Evolutionary conservation across 2,888 invertebrate species (phyloP), one percentile per base, ranked within the genome.

Genomic region (Drosophila austrosaltans): DNA sequence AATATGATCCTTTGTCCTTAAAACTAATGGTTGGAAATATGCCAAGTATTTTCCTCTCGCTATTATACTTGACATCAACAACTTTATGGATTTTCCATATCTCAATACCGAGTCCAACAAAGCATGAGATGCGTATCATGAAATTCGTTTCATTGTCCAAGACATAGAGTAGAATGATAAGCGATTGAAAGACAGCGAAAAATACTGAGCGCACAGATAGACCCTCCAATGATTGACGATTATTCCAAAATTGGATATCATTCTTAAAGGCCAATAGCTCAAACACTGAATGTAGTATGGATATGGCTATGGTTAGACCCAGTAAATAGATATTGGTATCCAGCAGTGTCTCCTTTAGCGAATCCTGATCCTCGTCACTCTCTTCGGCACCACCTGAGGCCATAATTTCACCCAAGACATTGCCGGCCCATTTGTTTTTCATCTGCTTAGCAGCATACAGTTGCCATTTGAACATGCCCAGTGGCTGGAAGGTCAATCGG

Each of bases 161-260:
- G 1, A 99, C 99, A 92, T 99, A 99, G 0, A 99, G 94, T 6
- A 99, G 93, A 0, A 99, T 99, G 63, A 99, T 96, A 10, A 98
- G 93, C 0, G 99, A 98, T 92, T 99, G 99, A 93, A 99, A 99
- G 4, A 99, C 98, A 89, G 97, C 98, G 93, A 99, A 99, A 93
- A 99, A 98, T 32, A 99, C 99, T 0, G 98, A 98, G 78, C 99
- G 95, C 3, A 99, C 99, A 0, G 99, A 99, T 44, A 99, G 94
- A 8, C 99, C 99, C 93, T 99, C 99, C 56, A 99, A 93, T 0
- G 98, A 98, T 91, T 99, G 98, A 16, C 99, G 95, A 89, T 98
- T 98, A 87, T 98, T 98, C 99, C 99, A 99, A 92, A 99, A 99
- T 92, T 99, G 99, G 89, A 99, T 99, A 92, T 99, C 99, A 93